Evolutionary conservation across 2,113 vertebrate genomes (phyloP).

Genomic region (Prionailurus viverrinus): DNA sequence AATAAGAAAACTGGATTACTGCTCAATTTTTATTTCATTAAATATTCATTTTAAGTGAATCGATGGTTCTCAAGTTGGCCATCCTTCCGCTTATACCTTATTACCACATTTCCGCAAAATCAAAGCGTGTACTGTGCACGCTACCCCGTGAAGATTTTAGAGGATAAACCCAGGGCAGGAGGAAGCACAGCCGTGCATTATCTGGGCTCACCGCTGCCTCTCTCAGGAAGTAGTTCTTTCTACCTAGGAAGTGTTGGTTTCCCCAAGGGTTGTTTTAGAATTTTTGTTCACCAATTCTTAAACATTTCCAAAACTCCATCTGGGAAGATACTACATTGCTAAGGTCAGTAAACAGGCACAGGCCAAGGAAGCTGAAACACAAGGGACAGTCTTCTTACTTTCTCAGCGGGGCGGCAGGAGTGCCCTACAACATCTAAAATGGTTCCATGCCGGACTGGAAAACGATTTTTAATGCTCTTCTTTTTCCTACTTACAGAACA

Average conservation of each 20-base stretch:
- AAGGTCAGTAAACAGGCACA: background rate
- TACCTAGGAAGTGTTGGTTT: background rate
- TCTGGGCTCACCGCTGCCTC: background rate
- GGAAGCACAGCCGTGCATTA: background rate
- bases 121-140: background rate
- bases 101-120: background rate
- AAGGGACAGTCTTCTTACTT: background rate
- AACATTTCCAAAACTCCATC: background rate
- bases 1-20: background rate
- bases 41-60: background rate
- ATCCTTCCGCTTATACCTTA: background rate
- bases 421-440: background rate
- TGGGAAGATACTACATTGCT: background rate
- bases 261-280: background rate
- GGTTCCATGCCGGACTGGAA: background rate
- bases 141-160: background rate
- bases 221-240: background rate
- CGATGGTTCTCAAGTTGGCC: background rate
- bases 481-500: background rate
- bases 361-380: background rate
- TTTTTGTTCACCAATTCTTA: background rate
- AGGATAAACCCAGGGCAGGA: background rate
- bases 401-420: background rate
- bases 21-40: background rate
- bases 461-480: background rate